Evolutionary conservation across 2,113 vertebrate species (phyloP).

Genomic region (Dromas ardeola): DNA sequence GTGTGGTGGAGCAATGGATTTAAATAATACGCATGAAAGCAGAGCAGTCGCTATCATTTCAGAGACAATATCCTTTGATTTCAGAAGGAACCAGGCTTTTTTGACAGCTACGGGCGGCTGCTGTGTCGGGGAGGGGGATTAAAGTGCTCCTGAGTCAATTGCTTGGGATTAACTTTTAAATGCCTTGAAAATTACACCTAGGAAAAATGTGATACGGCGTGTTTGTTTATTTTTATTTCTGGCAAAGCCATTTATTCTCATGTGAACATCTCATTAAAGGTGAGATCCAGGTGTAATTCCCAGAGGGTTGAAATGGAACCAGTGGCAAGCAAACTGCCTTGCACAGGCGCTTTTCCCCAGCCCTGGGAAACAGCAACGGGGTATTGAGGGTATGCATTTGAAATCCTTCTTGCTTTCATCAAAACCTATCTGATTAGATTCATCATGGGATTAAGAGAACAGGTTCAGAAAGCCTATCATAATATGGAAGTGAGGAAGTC

Average conservation of each 20-base stretch:
- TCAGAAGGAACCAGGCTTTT: neutral
- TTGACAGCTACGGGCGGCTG: neutral
- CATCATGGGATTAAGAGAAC: neutral
- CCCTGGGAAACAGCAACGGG: neutral
- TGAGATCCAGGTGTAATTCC: conserved; percentile 23
- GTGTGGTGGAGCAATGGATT: neutral
- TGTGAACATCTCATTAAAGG: neutral
- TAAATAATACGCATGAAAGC: neutral
- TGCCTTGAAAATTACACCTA: neutral
- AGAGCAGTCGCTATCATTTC: neutral
- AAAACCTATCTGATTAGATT: neutral
- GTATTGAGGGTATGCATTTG: rapidly evolving
- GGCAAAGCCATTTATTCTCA: neutral
- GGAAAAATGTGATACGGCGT: neutral
- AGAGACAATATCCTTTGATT: neutral
- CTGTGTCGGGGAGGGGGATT: neutral
- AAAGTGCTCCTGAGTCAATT: neutral
- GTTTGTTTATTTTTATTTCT: neutral
- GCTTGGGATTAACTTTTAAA: conserved; percentile 8
- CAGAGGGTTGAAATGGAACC: neutral
- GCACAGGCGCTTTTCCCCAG: neutral
- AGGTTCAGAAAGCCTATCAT: neutral
- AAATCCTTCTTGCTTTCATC: neutral
- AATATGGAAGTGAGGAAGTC: neutral
- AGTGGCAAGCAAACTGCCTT: neutral